Base-by-base conservation (phyloP, 2,113 vertebrate species). In the Willisornis vidua region DNA sequence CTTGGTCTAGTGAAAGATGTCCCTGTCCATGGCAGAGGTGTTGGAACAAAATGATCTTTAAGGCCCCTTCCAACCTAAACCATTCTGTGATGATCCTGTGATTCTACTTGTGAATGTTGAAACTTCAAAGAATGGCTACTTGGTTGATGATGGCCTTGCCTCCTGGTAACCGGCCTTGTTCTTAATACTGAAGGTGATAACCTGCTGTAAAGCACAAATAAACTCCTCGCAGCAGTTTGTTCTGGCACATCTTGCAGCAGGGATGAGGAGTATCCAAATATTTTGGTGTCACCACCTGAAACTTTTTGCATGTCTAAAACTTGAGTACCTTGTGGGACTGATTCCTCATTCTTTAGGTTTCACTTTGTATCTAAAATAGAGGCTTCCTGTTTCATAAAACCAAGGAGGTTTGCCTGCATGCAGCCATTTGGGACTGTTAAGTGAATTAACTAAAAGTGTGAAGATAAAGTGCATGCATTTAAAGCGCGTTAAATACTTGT, bases 361-460 rank as follows among this genome's bases (percentile, higher is more conserved):
- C 51, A 55, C 26, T 59, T 59, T 80, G 8, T 71, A 48, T 67
- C 41, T 52, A 59, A 92, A 92, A 82, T 31, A 84, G 51, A 87
- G 24, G 24, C 48, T 88, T 93, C 58, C 57, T 41, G 22, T 74
- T 94, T 48, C 66, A 20, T 88, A 37, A 91, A 91, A 72, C 37
- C 63, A 29, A 90, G 29, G 82, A 19, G 6, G 12, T 43, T 71
- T 86, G 59, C 61, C 43, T 84, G 41, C 39, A 26, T 41, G 31
- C 20, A 85, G 75, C 29, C 26, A 0, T 78, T 88, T 76, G 19
- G 78, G 63, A 91, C 23, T 45, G 43, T 57, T 93, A 97, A 96
- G 63, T 93, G 93, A 96, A 90, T 93, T 94, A 93, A 74, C 82
- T 67, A 9, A 33, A 92, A 88, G 48, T 92, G 79, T 89, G 76